Percentiles rank a stretch among this genome's conserved stretches.
These are phyloP conservation scores for Panorpa germanica DNA, from an alignment of 2,888 invertebrate species.

Conservation along the genomic window DNA sequence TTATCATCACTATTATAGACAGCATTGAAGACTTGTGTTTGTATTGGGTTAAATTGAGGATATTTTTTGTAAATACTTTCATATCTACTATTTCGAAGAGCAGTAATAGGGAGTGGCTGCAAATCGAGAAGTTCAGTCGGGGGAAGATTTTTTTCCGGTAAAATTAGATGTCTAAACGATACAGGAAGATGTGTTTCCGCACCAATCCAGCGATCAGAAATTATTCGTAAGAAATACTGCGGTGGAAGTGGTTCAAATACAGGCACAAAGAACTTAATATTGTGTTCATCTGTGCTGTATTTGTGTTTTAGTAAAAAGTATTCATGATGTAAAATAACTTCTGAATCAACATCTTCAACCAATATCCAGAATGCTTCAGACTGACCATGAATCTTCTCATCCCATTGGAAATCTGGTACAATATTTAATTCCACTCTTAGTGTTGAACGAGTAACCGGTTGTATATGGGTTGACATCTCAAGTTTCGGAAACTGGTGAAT, in stretches of 20 bases:
- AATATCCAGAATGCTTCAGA: constrained; percentile 80
- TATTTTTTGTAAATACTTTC: constrained; percentile 77
- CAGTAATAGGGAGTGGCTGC: constrained; percentile 89
- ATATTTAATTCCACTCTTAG: constrained; percentile 90
- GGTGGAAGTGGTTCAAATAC: constrained; percentile 97
- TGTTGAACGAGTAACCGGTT: constrained; percentile 89
- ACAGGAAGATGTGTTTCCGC: constrained; percentile 93
- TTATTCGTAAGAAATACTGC: constrained; percentile 86
- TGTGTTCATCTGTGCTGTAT: constrained; percentile 86
- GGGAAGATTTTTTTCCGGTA: constrained; percentile 96
- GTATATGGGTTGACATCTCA: constrained; percentile 90
- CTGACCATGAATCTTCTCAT: constrained; percentile 72
- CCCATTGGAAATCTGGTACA: constrained; percentile 99
- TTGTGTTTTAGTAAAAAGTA: constrained; percentile 87
- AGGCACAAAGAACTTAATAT: constrained; percentile 94
- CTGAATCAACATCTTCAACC: constrained; percentile 74
- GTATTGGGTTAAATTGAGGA: constrained; percentile 94
- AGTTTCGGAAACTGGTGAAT: constrained; percentile 89
- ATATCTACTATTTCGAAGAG: constrained; percentile 69
- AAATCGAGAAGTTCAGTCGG: constrained; percentile 94
- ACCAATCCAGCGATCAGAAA: constrained; percentile 84
- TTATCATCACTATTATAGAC: constrained; percentile 98
- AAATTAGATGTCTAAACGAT: constrained; percentile 88
- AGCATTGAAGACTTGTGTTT: constrained; percentile 97
- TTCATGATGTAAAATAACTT: constrained; percentile 87